These are phyloP conservation scores for Sebastes variabilis DNA, from an alignment of 2,797 vertebrate genomes.

Conservation along the genomic window DNA sequence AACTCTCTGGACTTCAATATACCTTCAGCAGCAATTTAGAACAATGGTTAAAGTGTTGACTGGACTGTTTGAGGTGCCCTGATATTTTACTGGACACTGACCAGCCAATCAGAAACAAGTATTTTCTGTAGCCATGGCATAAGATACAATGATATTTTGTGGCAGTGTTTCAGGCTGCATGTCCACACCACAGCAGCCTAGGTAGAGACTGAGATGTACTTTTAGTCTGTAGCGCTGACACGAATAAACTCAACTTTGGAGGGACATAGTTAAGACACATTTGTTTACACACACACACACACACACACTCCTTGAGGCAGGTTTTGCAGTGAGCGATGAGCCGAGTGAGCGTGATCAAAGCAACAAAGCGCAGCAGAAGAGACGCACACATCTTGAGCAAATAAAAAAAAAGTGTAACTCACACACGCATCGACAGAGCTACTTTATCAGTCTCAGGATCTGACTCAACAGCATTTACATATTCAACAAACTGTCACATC, in stretches of 20 bases:
- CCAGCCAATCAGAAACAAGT: slow-evolving; percentile 17
- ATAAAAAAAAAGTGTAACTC: slow-evolving; percentile 35
- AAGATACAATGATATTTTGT: not conserved
- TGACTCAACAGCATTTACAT: slow-evolving; percentile 83
- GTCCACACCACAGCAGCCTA: not conserved
- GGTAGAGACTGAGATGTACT: slow-evolving; percentile 8
- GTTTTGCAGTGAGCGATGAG: slow-evolving; percentile 77
- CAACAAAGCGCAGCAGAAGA: slow-evolving; percentile 71
- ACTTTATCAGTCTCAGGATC: slow-evolving; percentile 79
- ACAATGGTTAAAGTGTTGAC: not conserved
- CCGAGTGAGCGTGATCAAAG: slow-evolving; percentile 82
- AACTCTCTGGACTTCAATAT: not conserved
- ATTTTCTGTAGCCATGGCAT: not conserved
- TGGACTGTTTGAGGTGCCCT: slow-evolving; percentile 11
- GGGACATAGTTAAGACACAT: slow-evolving; percentile 51
- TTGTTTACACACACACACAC: slow-evolving; percentile 50
- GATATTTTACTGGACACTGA: slow-evolving; percentile 23
- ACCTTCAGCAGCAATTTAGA: not conserved
- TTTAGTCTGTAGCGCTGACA: slow-evolving; percentile 26
- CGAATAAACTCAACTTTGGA: slow-evolving; percentile 55
- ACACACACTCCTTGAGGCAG: slow-evolving; percentile 70
- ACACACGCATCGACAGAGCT: slow-evolving; percentile 59
- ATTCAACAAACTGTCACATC: slow-evolving; percentile 80
- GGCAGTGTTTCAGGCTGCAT: not conserved
- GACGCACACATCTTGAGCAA: slow-evolving; percentile 37